phyloP scores from a whole-genome alignment of 53 echinoderm and acorn worm genomes.

The Luidia sarsii region DNA sequence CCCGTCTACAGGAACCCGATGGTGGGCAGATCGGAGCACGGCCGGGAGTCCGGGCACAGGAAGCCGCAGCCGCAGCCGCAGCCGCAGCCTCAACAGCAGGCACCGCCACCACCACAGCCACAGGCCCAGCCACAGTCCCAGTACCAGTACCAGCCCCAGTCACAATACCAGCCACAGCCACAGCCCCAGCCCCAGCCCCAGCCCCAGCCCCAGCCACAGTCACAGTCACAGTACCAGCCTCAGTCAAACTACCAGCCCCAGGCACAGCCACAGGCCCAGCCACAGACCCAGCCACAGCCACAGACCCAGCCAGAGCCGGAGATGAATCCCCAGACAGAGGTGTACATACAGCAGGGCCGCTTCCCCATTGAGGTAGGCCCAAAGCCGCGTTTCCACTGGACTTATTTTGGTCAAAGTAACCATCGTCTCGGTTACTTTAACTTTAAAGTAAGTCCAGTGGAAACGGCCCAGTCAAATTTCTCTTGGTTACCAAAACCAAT shows the following conservation, averaged over 20 bases:
- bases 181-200: constrained; percentile 22
- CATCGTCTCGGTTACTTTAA: too few species aligned
- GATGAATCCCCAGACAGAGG: constrained; percentile 30
- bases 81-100: not conserved
- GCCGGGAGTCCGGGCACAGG: too few species aligned
- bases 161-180: not conserved
- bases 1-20: constrained; percentile 17
- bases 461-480: too few species aligned
- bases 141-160: not conserved
- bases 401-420: too few species aligned
- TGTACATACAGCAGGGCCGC: constrained; percentile 24
- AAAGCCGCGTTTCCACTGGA: too few species aligned
- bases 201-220: not conserved
- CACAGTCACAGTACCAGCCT: not conserved
- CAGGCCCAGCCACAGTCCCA: constrained; percentile 18
- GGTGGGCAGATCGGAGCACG: not conserved
- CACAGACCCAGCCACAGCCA: not conserved
- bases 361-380: constrained; percentile 46
- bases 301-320: not conserved
- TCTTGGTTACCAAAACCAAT: too few species aligned
- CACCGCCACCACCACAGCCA: constrained; percentile 1
- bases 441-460: too few species aligned
- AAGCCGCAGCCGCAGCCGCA: not conserved
- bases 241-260: constrained; percentile 19
- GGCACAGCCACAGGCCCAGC: constrained; percentile 5